phyloP scores from a whole-genome alignment of 37 sponge, comb jelly and placozoan species.

The Eunapius fragilis region DNA sequence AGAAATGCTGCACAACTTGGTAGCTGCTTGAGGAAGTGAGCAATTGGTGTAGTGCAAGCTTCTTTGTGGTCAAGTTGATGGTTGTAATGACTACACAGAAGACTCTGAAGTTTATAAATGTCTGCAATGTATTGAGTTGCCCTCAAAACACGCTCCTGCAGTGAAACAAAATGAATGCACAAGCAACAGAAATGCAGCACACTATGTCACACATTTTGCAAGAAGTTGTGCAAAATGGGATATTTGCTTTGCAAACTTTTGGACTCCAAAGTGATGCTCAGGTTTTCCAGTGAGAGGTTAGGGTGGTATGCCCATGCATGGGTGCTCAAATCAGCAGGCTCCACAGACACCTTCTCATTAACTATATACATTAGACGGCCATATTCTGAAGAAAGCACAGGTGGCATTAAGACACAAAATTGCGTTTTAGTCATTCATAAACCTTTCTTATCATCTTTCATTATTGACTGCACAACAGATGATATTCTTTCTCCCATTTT shows the following conservation, averaged over 20 bases:
- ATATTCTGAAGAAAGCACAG: conserved; percentile 7
- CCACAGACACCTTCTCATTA: conserved; percentile 8
- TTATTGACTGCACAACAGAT: background rate
- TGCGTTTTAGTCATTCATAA: background rate
- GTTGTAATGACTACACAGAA: conserved; percentile 32
- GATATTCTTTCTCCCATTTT: background rate
- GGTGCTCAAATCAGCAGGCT: background rate
- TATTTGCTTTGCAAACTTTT: conserved; percentile 4
- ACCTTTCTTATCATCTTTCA: conserved; percentile 19
- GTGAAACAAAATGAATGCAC: background rate
- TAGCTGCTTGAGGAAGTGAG: conserved; percentile 11
- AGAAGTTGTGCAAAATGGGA: conserved; percentile 25
- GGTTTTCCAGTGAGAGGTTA: conserved; percentile 14
- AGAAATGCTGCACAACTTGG: background rate
- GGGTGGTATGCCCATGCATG: conserved; percentile 37
- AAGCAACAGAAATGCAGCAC: background rate
- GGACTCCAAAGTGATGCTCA: conserved; percentile 10
- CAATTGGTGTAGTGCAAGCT: conserved; percentile 15
- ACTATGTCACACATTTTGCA: conserved; percentile 11
- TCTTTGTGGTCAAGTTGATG: conserved; percentile 29
- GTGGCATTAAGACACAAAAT: background rate
- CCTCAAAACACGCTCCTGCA: conserved; percentile 41
- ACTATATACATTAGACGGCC: conserved; percentile 14
- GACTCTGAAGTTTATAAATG: conserved; percentile 57
- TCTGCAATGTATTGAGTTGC: conserved; percentile 76